Percentiles rank a stretch among this genome's conserved stretches.
Evolutionary conservation across 1,140 invertebrate species (phyloP).

Genomic region (Lordiphosa collinella): DNA sequence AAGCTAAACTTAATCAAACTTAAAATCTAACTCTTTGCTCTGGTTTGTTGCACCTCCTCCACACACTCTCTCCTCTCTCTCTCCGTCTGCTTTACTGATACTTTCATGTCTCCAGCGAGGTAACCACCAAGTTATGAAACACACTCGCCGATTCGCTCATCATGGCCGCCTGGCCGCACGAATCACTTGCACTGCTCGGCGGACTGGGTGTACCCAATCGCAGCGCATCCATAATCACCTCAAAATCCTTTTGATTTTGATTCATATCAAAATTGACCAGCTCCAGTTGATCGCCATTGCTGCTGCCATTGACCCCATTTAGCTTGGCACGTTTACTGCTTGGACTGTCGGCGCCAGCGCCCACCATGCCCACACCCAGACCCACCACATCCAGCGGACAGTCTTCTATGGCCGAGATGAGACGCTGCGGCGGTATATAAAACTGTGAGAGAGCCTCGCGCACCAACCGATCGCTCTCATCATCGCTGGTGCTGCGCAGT

Average conservation of each 20-base stretch:
- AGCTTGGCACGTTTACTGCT: slow-evolving; percentile 41
- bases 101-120: slow-evolving; percentile 84
- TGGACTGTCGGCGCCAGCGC: slow-evolving; percentile 25
- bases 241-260: slow-evolving; percentile 79
- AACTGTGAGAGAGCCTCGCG: slow-evolving; percentile 85
- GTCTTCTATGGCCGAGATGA: slow-evolving; percentile 85
- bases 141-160: slow-evolving; percentile 85
- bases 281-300: slow-evolving; percentile 48
- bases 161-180: slow-evolving; percentile 85
- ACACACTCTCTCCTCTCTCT: neutral
- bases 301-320: neutral
- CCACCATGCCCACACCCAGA: slow-evolving; percentile 30
- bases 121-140: slow-evolving; percentile 85
- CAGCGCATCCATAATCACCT: slow-evolving; percentile 80
- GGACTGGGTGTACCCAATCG: slow-evolving; percentile 77
- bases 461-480: slow-evolving; percentile 83
- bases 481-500: slow-evolving; percentile 80
- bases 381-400: slow-evolving; percentile 72
- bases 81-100: slow-evolving; percentile 57
- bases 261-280: slow-evolving; percentile 79
- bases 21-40: slow-evolving; percentile 3
- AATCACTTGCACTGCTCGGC: slow-evolving; percentile 79
- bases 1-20: neutral
- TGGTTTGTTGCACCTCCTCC: neutral
- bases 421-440: slow-evolving; percentile 86